Percentiles rank a stretch among this genome's conserved stretches.
Conservation (phyloP, 1,140 invertebrate genomes). For the Brevipalpus yothersi region DNA sequence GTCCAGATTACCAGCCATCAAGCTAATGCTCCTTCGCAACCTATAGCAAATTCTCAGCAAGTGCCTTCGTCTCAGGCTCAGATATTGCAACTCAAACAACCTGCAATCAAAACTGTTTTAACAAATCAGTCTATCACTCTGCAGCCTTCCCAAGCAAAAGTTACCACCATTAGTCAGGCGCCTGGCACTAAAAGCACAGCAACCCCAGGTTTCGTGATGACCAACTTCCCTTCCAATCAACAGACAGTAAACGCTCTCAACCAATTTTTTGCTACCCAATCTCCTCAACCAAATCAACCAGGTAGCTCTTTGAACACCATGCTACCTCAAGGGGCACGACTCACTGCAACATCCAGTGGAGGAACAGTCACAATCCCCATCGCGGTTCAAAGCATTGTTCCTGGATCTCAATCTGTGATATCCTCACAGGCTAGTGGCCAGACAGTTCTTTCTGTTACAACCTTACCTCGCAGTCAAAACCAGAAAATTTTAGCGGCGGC, state of each 20-base stretch:
- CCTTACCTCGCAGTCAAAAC: slow-evolving; percentile 7
- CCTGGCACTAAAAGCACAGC: slow-evolving; percentile 7
- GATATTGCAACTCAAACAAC: background rate
- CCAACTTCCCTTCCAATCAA: background rate
- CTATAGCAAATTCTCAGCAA: background rate
- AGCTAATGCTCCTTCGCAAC: background rate
- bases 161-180: background rate
- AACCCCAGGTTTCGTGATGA: background rate
- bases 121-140: background rate
- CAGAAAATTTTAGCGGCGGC: background rate
- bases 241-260: slow-evolving; percentile 16
- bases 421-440: slow-evolving; percentile 2
- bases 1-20: background rate
- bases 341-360: slow-evolving; percentile 7
- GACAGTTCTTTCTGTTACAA: slow-evolving; percentile 12
- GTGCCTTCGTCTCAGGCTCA: slow-evolving; percentile 5
- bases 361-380: slow-evolving; percentile 11
- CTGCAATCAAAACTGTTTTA: background rate
- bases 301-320: background rate
- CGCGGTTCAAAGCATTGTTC: slow-evolving; percentile 19
- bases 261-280: slow-evolving; percentile 8
- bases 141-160: slow-evolving; percentile 5
- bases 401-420: slow-evolving; percentile 15
- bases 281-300: background rate
- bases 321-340: background rate